A percentile compares a stretch with the other conserved stretches of the same genome.
phyloP scores from a whole-genome alignment of 2,797 vertebrate genomes.

The Vespertilio murinus region DNA sequence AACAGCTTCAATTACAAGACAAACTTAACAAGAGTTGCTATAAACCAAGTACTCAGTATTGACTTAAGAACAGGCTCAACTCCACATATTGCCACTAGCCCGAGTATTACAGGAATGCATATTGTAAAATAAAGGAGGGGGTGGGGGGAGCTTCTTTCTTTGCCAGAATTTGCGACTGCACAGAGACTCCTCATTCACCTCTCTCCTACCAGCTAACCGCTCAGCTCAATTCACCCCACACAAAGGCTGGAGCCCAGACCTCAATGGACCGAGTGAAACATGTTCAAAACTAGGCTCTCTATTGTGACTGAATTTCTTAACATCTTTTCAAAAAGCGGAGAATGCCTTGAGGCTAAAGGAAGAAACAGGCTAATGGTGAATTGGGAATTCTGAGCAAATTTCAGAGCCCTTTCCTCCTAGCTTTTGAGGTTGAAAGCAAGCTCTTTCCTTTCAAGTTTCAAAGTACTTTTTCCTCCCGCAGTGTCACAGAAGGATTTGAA shows the following conservation, averaged over 20 bases:
- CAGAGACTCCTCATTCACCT: conserved; percentile 89
- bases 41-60: conserved; percentile 88
- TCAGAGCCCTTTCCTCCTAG: conserved; percentile 99
- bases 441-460: conserved; percentile 99
- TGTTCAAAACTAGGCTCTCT: conserved; percentile 97
- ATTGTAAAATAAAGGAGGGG: conserved; percentile 88
- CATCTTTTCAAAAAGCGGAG: conserved; percentile 99
- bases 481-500: conserved; percentile 99
- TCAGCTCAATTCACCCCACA: conserved; percentile 96
- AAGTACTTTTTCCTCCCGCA: conserved; percentile 99
- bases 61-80: conserved; percentile 86
- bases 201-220: conserved; percentile 88
- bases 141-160: conserved; percentile 87
- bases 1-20: conserved; percentile 89
- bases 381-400: conserved; percentile 99
- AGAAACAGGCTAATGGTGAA: conserved; percentile 99
- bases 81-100: conserved; percentile 84
- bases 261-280: conserved; percentile 97
- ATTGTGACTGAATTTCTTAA: conserved; percentile 99
- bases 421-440: conserved; percentile 99
- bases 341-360: conserved; percentile 99
- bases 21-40: conserved; percentile 88
- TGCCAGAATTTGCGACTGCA: conserved; percentile 89
- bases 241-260: conserved; percentile 97
- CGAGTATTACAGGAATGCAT: conserved; percentile 87